Conservation (phyloP, 2,797 vertebrate species). For the Hylomyscus alleni region DNA sequence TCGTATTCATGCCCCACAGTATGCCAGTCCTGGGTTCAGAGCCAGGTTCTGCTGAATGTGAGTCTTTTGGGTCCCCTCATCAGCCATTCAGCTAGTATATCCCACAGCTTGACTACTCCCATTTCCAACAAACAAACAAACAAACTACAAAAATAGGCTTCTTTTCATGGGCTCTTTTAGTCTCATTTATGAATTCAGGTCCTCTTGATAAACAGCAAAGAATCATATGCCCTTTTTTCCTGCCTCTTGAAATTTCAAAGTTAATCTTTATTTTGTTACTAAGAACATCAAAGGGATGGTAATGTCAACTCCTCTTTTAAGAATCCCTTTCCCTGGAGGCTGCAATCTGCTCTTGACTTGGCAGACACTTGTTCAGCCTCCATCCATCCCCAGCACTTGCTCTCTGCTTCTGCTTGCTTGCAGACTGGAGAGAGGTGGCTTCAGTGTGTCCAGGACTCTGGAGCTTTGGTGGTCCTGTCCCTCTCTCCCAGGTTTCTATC, state of each 20-base stretch:
- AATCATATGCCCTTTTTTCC: conserved; percentile 18
- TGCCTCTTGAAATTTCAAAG: conserved; percentile 56
- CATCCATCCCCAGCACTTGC: not conserved
- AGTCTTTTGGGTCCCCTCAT: not conserved
- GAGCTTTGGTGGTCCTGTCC: not conserved
- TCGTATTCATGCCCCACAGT: not conserved
- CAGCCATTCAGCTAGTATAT: not conserved
- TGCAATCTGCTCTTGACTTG: not conserved
- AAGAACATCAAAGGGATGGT: conserved; percentile 42
- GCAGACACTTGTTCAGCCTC: not conserved
- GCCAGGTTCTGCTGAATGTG: not conserved
- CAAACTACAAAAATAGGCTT: not conserved
- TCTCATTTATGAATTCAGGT: conserved; percentile 46
- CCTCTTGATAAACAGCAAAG: conserved; percentile 32
- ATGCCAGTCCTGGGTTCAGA: not conserved
- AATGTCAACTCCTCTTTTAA: conserved; percentile 11
- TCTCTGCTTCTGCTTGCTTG: not conserved
- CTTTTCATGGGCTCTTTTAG: not conserved
- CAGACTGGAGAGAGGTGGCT: not conserved
- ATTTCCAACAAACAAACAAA: not conserved
- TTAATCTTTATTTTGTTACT: conserved; percentile 57
- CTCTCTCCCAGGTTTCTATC: not conserved
- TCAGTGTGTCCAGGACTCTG: not conserved
- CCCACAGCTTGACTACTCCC: not conserved
- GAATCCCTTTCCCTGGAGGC: not conserved